Percentiles rank a stretch among this genome's conserved stretches.
These are phyloP conservation scores for Ricordea florida DNA, from an alignment of 92 coral and sea anemone species.

Conservation along the genomic window DNA sequence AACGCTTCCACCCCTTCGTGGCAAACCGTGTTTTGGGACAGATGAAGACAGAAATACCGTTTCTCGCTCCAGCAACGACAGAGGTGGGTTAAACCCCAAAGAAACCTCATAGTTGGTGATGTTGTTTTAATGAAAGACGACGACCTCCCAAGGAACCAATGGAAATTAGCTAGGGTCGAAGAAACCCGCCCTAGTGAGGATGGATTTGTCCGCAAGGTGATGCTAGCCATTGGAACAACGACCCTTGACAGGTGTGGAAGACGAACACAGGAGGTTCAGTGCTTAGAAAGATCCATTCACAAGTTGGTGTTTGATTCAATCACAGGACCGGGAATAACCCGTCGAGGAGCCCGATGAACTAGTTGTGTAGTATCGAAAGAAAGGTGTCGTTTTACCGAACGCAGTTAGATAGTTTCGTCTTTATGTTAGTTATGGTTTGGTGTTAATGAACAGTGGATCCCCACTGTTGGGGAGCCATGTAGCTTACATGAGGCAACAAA, in stretches of 20 bases:
- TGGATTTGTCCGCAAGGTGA: neutral
- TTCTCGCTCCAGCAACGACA: neutral
- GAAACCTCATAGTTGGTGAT: neutral
- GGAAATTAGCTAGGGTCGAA: neutral
- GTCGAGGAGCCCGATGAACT: conserved; percentile 1
- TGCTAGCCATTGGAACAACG: neutral
- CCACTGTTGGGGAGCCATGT: conserved; percentile 34
- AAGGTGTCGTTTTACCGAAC: neutral
- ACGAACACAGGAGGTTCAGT: neutral
- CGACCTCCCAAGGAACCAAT: neutral
- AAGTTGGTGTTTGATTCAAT: conserved; percentile 11
- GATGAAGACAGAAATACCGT: neutral
- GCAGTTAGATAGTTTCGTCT: neutral
- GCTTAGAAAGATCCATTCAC: neutral
- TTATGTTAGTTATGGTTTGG: neutral
- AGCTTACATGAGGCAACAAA: neutral
- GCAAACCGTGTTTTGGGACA: conserved; percentile 27
- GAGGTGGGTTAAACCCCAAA: neutral
- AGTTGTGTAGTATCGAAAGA: neutral
- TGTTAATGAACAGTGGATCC: neutral
- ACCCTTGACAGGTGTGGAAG: neutral
- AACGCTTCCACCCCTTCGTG: conserved; percentile 55
- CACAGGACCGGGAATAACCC: conserved; percentile 16
- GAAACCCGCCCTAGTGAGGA: conserved; percentile 1
- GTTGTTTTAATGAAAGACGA: neutral